phyloP scores from a whole-genome alignment of 2,888 invertebrate genomes.

The Pollenia griseotomentosa region DNA sequence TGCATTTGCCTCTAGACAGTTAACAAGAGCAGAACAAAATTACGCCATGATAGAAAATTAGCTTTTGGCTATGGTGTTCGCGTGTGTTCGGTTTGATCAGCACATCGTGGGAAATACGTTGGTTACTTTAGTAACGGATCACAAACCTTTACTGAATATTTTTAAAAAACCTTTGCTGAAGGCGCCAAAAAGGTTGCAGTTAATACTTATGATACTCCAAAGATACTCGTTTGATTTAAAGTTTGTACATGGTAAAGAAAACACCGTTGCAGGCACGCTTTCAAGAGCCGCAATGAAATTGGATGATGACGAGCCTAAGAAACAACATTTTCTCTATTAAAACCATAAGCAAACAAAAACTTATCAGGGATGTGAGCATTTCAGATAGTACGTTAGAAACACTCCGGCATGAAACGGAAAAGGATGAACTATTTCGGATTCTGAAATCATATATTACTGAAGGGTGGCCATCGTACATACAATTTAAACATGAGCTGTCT shows the following conservation, averaged over 20 bases:
- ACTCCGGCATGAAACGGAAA: too few species aligned
- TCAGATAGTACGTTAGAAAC: too few species aligned
- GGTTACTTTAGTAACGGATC: background rate
- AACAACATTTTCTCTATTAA: too few species aligned
- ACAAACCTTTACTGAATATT: background rate
- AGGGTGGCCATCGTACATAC: too few species aligned
- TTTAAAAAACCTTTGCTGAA: background rate
- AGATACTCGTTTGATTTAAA: background rate
- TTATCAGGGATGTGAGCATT: too few species aligned
- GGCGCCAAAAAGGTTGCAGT: too few species aligned
- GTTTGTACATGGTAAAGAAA: background rate
- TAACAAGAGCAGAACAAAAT: conserved; percentile 8
- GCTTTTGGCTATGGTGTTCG: conserved; percentile 4
- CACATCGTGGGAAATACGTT: conserved; percentile 3
- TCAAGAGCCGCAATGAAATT: too few species aligned
- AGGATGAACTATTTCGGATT: too few species aligned
- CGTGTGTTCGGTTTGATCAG: conserved; percentile 19
- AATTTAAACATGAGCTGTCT: too few species aligned
- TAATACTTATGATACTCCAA: conserved; percentile 2
- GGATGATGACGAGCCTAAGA: too few species aligned
- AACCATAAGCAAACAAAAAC: too few species aligned
- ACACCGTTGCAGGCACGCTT: background rate
- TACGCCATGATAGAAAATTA: conserved; percentile 24
- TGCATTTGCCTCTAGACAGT: background rate
- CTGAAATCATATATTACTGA: too few species aligned